Conservation (phyloP, 1,140 invertebrate species). For the Bombus fervidus region DNA sequence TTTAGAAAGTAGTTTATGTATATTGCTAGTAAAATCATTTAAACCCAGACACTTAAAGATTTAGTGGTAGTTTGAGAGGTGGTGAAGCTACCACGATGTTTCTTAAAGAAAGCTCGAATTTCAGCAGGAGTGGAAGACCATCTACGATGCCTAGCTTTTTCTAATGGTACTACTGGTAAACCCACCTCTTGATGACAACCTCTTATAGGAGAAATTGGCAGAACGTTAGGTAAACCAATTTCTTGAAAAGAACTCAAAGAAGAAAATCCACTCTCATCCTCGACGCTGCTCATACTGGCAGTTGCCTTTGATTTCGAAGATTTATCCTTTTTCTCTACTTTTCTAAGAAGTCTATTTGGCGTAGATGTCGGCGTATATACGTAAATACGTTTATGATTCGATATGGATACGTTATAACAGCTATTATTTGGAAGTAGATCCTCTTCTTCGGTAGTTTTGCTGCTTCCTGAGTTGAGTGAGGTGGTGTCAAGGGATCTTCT, state of each 20-base stretch:
- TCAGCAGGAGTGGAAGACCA: conserved; percentile 81
- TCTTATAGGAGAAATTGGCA: conserved; percentile 66
- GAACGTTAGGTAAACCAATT: conserved; percentile 85
- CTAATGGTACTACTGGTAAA: conserved; percentile 75
- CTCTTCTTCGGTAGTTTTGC: conserved; percentile 76
- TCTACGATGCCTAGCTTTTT: conserved; percentile 75
- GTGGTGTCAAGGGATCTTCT: conserved; percentile 75
- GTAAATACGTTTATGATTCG: conserved; percentile 19
- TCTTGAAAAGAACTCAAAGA: conserved; percentile 92
- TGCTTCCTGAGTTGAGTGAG: conserved; percentile 75
- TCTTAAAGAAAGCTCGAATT: conserved; percentile 74
- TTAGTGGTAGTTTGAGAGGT: conserved; percentile 70
- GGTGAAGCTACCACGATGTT: conserved; percentile 74
- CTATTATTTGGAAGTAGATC: conserved; percentile 35
- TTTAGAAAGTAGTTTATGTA: conserved; percentile 5
- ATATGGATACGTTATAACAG: conserved; percentile 1
- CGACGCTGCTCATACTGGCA: conserved; percentile 84
- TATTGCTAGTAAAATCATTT: conserved; percentile 18
- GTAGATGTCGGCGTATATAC: conserved; percentile 51
- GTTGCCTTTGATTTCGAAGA: conserved; percentile 79
- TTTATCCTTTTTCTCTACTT: conserved; percentile 46
- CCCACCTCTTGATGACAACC: conserved; percentile 80
- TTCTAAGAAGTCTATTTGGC: conserved; percentile 47
- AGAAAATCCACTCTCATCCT: conserved; percentile 92
- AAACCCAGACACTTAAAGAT: conserved; percentile 81